phyloP scores from a whole-genome alignment of 2,113 vertebrate species.

The Sphyrna mokarran region DNA sequence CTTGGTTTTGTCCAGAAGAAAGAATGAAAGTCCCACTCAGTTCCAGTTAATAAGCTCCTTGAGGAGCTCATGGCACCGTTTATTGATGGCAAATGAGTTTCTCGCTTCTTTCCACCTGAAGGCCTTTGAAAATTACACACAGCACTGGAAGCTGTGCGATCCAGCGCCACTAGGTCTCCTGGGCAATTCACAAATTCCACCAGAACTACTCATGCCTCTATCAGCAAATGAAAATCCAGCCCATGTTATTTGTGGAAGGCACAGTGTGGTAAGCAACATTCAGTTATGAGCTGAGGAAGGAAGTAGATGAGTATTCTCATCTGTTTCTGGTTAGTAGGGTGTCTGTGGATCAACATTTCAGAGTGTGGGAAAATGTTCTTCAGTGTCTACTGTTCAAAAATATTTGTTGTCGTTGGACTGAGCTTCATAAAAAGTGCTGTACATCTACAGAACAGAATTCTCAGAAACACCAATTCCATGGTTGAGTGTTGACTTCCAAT shows the following conservation, averaged over 20 bases:
- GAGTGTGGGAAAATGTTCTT: not conserved
- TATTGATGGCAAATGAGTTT: too few relatives aligned
- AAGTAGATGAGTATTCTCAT: not conserved
- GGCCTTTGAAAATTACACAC: too few relatives aligned
- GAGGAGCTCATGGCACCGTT: too few relatives aligned
- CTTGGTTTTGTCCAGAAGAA: too few relatives aligned
- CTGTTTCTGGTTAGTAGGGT: not conserved
- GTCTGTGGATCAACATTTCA: not conserved
- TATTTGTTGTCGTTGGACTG: not conserved
- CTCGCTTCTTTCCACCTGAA: too few relatives aligned
- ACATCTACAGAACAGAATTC: not conserved
- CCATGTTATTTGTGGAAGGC: not conserved
- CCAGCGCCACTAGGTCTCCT: too few relatives aligned
- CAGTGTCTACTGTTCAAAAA: not conserved
- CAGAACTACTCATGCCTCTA: too few relatives aligned
- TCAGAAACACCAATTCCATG: not conserved
- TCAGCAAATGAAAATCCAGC: not conserved
- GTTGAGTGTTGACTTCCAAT: not conserved
- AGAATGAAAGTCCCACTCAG: too few relatives aligned
- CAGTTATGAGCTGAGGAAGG: not conserved
- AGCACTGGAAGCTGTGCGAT: too few relatives aligned
- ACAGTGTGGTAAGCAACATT: not conserved
- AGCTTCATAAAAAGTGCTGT: not conserved
- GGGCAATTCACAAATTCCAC: too few relatives aligned
- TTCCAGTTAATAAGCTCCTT: too few relatives aligned